Percentiles rank a stretch among this genome's conserved stretches.
Evolutionary conservation across 2,113 vertebrate species (phyloP).

Genomic region (Sialia sialis): DNA sequence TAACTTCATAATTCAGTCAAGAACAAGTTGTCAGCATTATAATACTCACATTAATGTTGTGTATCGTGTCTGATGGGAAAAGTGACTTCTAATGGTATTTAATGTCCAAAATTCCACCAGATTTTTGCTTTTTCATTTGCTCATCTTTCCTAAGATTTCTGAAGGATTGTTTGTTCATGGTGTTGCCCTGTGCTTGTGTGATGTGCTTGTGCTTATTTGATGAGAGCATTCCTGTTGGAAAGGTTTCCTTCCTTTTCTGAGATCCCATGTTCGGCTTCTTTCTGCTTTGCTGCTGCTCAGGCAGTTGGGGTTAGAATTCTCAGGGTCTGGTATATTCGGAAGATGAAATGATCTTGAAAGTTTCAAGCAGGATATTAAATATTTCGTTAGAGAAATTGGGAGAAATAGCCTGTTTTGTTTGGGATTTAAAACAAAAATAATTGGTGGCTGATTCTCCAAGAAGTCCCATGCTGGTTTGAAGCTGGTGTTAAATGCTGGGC

Average conservation of each 20-base stretch:
- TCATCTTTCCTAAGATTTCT: neutral
- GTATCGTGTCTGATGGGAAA: neutral
- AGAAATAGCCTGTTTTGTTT: neutral
- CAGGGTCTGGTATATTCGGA: neutral
- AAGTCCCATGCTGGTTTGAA: neutral
- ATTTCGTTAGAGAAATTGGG: neutral
- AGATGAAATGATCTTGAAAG: neutral
- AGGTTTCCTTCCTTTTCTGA: neutral
- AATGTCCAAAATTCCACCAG: neutral
- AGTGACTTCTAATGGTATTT: neutral
- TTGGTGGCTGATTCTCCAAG: neutral
- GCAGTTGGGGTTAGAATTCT: neutral
- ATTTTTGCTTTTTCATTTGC: neutral
- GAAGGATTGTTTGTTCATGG: neutral
- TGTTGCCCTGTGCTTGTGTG: neutral
- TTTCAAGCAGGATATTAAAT: neutral
- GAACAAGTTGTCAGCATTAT: neutral
- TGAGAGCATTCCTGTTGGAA: neutral
- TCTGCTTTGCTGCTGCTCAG: neutral
- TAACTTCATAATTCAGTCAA: neutral
- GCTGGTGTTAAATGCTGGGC: neutral
- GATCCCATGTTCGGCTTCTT: neutral
- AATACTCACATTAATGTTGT: neutral
- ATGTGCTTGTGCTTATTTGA: too few species aligned
- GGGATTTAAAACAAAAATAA: neutral